Percentiles rank a stretch among this genome's conserved stretches.
These are phyloP conservation scores for Cossypha caffra DNA, from an alignment of 2,797 vertebrate species.

Conservation along the genomic window DNA sequence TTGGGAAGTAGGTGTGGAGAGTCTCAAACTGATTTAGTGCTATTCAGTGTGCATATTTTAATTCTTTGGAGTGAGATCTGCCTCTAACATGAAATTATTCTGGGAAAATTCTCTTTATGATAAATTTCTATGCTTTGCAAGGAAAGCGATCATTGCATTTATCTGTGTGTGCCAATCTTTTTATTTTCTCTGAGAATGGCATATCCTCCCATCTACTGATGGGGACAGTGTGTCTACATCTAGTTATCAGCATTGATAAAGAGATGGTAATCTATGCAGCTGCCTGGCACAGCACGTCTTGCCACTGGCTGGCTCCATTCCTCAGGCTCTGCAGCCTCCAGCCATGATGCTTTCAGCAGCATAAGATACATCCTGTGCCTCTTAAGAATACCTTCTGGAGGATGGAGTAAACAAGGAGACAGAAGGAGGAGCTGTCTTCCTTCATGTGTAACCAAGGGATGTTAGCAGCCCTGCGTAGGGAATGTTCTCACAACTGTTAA, in stretches of 20 bases:
- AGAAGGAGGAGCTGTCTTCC: neutral
- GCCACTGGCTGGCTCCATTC: neutral
- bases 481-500: neutral
- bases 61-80: neutral
- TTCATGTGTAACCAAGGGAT: neutral
- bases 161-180: neutral
- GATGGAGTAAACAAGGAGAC: neutral
- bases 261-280: neutral
- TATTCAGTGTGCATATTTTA: neutral
- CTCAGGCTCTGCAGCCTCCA: neutral
- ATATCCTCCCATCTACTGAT: neutral
- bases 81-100: neutral
- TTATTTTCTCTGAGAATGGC: neutral
- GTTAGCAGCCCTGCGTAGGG: neutral
- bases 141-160: neutral
- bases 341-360: neutral
- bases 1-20: slow-evolving; percentile 17
- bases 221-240: neutral
- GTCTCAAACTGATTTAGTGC: neutral
- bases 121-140: neutral
- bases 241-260: neutral
- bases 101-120: neutral
- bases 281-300: neutral
- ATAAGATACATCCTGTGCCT: neutral
- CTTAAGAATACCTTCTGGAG: neutral